Percentiles rank a stretch among this genome's conserved stretches.
Evolutionary conservation across 2,113 vertebrate species (phyloP).

Genomic region (Oncorhynchus tshawytscha): DNA sequence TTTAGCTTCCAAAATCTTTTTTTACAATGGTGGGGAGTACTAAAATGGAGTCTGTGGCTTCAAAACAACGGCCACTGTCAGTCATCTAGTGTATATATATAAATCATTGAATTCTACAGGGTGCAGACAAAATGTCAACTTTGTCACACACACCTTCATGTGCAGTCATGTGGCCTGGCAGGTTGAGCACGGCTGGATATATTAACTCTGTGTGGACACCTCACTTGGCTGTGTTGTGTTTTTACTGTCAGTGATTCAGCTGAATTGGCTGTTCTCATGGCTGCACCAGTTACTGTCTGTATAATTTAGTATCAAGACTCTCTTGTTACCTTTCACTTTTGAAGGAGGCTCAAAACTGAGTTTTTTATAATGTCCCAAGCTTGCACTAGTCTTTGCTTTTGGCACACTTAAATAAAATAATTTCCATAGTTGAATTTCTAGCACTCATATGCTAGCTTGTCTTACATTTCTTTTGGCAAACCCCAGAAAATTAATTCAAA

Average conservation of each 20-base stretch:
- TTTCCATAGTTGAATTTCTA: not conserved
- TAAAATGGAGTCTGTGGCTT: no score
- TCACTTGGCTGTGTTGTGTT: slow-evolving; percentile 16
- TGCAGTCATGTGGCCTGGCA: not conserved
- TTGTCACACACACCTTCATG: not conserved
- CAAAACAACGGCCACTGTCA: no score
- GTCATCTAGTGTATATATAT: no score
- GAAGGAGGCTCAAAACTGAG: not conserved
- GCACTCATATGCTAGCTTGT: no score
- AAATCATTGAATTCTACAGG: not conserved
- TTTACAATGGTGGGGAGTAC: no score
- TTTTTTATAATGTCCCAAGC: not conserved
- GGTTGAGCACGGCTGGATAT: not conserved
- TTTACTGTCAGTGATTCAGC: slow-evolving; percentile 37
- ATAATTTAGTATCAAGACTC: slow-evolving; percentile 54
- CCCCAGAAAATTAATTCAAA: no score
- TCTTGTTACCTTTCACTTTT: slow-evolving; percentile 13
- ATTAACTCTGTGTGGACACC: not conserved
- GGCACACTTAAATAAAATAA: no score
- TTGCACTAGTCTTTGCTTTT: not conserved
- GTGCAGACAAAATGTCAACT: not conserved
- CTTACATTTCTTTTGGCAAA: no score
- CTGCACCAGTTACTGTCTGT: slow-evolving; percentile 38
- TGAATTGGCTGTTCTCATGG: slow-evolving; percentile 49
- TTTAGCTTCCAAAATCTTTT: no score